Evolutionary conservation across 1,140 invertebrate genomes (phyloP), one percentile per base, ranked within the genome.

Genomic region (Saccostrea cuccullata): DNA sequence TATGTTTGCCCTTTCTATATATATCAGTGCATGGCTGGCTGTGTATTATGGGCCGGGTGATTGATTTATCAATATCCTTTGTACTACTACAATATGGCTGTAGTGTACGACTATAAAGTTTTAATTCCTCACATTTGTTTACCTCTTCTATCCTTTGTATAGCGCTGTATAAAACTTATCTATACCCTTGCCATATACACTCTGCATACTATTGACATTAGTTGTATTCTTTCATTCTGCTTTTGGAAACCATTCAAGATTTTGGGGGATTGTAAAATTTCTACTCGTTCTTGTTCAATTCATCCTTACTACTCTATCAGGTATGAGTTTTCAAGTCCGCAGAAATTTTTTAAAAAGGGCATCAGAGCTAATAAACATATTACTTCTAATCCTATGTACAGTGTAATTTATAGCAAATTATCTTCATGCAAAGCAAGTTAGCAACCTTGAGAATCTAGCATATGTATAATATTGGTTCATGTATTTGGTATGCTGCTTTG

Each of bases 31-130:
- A 77, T 77, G 70, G 70, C 70, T 77, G 70, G 15, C 26, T 77
- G 70, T 77, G 70, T 77, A 77, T 30, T 13, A 36, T 77, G 23
- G 30, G 70, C 70, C 15, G 30, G 58, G 70, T 77, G 70, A 77
- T 77, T 77, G 70, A 77, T 77, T 77, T 26, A 77, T 77, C 70
- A 77, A 77, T 77, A 77, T 30, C 70, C 26, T 77, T 77, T 77
- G 30, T 77, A 77, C 4, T 77, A 30, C 13, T 13, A 30, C 15
- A 26, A n/a, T 23, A 77, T 77, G 23, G 70, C 23, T 12, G 17
- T 64, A 64, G 58, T 64, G 58, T 64, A 64, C n/a, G 13, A 36
- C 11, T n/a, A 67, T 64, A 20, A 12, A 77, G 70, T 77, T 26
- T 36, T 77, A 17, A 64, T 30, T 36, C 70, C 13, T 77, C 11